A percentile compares a stretch with the other conserved stretches of the same genome.
phyloP scores from a whole-genome alignment of 2,888 invertebrate species.

The Pasiphila rectangulata region DNA sequence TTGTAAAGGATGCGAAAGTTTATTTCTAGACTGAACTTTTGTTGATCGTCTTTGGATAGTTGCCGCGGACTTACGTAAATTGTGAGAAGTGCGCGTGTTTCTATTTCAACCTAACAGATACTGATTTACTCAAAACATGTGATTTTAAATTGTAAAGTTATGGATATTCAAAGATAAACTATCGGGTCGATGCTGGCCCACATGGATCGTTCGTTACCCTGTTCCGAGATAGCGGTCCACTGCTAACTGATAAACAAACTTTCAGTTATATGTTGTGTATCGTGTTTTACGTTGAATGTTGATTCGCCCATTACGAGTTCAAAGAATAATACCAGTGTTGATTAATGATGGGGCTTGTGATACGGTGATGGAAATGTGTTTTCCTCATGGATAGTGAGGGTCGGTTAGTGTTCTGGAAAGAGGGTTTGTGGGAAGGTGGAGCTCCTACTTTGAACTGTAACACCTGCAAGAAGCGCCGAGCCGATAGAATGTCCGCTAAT shows the following conservation, averaged over 20 bases:
- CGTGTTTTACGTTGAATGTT: constrained; percentile 36
- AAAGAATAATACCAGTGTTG: constrained; percentile 34
- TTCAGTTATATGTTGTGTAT: constrained; percentile 41
- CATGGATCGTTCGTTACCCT: constrained; percentile 51
- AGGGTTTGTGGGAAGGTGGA: constrained; percentile 69
- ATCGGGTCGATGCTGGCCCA: constrained; percentile 42
- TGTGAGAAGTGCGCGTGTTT: constrained; percentile 33
- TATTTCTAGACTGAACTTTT: constrained; percentile 64
- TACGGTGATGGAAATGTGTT: constrained; percentile 35
- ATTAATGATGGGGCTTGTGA: constrained; percentile 20
- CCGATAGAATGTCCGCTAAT: constrained; percentile 69
- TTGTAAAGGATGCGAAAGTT: constrained; percentile 57
- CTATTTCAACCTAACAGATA: constrained; percentile 13
- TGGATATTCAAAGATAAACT: constrained; percentile 41
- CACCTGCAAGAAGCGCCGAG: constrained; percentile 71
- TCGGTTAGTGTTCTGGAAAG: constrained; percentile 71
- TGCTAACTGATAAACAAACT: constrained; percentile 52
- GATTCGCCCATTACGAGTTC: constrained; percentile 29
- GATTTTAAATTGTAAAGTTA: constrained; percentile 33
- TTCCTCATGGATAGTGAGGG: constrained; percentile 72
- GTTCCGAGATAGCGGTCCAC: constrained; percentile 42
- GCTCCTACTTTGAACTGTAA: constrained; percentile 70
- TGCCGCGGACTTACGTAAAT: constrained; percentile 58
- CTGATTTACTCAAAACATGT: constrained; percentile 17
- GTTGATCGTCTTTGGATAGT: constrained; percentile 58